Conservation (phyloP, 2,888 invertebrate genomes). For the Pantelozetes paolii region DNA sequence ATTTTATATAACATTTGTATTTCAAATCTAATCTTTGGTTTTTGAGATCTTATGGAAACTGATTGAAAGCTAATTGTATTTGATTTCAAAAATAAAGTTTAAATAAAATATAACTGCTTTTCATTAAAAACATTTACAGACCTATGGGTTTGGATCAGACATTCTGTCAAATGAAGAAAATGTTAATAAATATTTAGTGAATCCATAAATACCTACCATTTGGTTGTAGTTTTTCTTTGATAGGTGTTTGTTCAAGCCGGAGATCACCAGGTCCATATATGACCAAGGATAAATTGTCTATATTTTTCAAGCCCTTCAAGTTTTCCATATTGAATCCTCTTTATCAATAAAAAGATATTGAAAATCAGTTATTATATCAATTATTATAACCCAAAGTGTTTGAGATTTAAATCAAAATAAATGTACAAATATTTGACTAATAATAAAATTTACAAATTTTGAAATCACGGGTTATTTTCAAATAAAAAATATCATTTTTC, state of each 20-base stretch:
- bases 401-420: too few relatives aligned
- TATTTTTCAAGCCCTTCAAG: neutral
- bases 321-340: neutral
- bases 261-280: neutral
- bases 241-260: conserved; percentile 15
- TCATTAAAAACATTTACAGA: neutral
- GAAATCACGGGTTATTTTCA: too few relatives aligned
- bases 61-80: too few relatives aligned
- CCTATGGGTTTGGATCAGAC: conserved; percentile 29
- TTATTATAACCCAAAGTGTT: too few relatives aligned
- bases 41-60: neutral
- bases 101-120: neutral
- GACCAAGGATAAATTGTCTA: conserved; percentile 16
- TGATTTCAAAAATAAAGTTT: neutral
- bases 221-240: neutral
- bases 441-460: too few relatives aligned
- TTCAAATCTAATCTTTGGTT: too few relatives aligned
- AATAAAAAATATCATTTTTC: too few relatives aligned
- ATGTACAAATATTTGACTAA: too few relatives aligned
- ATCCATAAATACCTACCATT: neutral
- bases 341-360: neutral
- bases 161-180: neutral
- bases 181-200: neutral
- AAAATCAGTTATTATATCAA: neutral
- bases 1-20: too few relatives aligned